Percentiles rank a stretch among this genome's conserved stretches.
Evolutionary conservation across 2,888 invertebrate species (phyloP).

Genomic region (Drosophila anomelani): DNA sequence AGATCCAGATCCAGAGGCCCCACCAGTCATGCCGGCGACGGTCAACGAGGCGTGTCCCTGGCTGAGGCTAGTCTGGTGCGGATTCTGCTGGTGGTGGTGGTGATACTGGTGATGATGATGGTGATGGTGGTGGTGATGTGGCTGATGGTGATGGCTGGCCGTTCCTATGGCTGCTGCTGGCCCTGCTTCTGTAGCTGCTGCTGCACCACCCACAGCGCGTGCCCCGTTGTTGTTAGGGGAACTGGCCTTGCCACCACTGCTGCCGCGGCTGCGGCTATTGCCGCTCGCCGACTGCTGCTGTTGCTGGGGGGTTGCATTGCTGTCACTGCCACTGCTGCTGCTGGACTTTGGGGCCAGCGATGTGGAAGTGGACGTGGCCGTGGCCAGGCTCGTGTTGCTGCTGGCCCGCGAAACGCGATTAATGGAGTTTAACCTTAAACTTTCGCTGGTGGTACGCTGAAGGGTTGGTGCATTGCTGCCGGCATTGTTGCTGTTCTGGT

Average conservation of each 20-base stretch:
- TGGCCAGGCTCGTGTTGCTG: conserved; percentile 52
- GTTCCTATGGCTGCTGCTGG: conserved; percentile 46
- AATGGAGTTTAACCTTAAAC: conserved; percentile 86
- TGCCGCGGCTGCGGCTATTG: conserved; percentile 11
- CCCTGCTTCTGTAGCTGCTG: conserved; percentile 34
- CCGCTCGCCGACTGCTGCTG: conserved; percentile 27
- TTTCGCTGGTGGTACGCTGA: conserved; percentile 90
- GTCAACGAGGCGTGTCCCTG: conserved; percentile 63
- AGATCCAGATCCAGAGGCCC: conserved; percentile 14
- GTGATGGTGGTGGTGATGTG: conserved; percentile 48
- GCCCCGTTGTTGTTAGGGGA: conserved; percentile 81
- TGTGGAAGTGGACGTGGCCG: conserved; percentile 55
- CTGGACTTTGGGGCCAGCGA: conserved; percentile 69
- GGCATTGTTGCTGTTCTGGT: conserved; percentile 56
- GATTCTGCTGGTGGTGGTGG: conserved; percentile 50
- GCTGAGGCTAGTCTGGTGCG: conserved; percentile 70
- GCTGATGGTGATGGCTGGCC: conserved; percentile 45
- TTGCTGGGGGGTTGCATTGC: conserved; percentile 30
- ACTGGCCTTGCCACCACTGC: conserved; percentile 63
- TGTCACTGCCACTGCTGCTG: conserved; percentile 52
- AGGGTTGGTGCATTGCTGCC: conserved; percentile 85
- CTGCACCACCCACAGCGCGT: conserved; percentile 44
- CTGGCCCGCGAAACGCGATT: conserved; percentile 51
- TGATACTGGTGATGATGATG: conserved; percentile 54
- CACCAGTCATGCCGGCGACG: conserved; percentile 32